Conservation (phyloP, 2,797 vertebrate species). For the Megalops cyprinoides region DNA sequence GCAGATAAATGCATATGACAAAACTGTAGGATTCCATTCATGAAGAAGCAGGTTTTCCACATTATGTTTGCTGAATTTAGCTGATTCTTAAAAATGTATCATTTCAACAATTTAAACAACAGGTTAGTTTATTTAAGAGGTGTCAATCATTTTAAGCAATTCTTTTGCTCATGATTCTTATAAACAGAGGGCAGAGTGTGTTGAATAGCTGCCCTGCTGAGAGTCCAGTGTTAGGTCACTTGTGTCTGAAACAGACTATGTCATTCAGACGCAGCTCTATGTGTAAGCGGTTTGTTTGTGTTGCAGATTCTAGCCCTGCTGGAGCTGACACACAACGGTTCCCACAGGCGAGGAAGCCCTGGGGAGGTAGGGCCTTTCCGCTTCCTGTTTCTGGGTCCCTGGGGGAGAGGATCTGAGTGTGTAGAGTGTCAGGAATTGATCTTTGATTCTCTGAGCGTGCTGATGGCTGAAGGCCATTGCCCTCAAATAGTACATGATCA, state of each 20-base stretch:
- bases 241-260: background rate
- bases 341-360: conserved; percentile 68
- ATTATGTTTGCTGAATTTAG: too few relatives aligned
- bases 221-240: background rate
- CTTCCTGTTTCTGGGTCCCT: background rate
- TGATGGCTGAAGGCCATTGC: background rate
- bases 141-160: background rate
- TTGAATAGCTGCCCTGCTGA: background rate
- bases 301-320: conserved; percentile 84
- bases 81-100: background rate
- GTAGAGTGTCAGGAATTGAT: background rate
- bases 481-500: background rate
- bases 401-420: background rate
- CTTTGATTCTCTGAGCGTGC: background rate
- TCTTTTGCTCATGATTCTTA: background rate
- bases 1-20: background rate
- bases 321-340: conserved; percentile 70
- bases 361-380: conserved; percentile 68
- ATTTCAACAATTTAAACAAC: too few relatives aligned
- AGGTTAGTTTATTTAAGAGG: too few relatives aligned
- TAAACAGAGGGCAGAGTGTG: background rate
- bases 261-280: background rate
- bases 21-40: background rate
- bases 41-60: too few relatives aligned
- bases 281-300: conserved; percentile 15